Percentiles rank a stretch among this genome's conserved stretches.
Evolutionary conservation across 1,140 invertebrate species (phyloP).

Genomic region (Ceratitis capitata): DNA sequence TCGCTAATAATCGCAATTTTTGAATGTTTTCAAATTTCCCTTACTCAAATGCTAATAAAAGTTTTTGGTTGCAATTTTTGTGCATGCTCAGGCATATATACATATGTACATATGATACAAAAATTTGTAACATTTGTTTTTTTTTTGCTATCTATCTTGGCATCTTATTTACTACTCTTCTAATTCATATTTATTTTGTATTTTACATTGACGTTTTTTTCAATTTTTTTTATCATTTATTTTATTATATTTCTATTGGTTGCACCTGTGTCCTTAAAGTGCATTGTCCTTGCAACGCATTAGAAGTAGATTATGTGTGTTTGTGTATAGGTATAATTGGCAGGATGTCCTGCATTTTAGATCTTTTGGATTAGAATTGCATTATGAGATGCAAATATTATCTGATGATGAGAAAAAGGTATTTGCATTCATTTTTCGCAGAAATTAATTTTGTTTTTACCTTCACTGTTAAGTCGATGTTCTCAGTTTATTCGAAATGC

Average conservation of each 20-base stretch:
- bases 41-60: slow-evolving; percentile 36
- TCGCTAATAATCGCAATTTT: slow-evolving; percentile 24
- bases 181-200: not conserved
- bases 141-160: not conserved
- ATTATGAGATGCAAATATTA: not conserved
- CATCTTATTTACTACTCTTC: not conserved
- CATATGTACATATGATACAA: not conserved
- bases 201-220: not conserved
- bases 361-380: slow-evolving; percentile 24
- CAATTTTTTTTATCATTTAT: not conserved
- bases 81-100: not conserved
- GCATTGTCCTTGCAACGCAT: slow-evolving; percentile 5
- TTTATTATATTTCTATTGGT: not conserved
- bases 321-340: not conserved
- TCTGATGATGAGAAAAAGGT: slow-evolving; percentile 11
- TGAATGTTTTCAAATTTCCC: not conserved
- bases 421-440: not conserved
- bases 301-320: not conserved
- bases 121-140: not conserved
- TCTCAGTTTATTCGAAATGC: no score
- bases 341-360: slow-evolving; percentile 23
- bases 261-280: not conserved
- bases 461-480: no score
- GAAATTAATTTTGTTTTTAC: no score
- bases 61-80: slow-evolving; percentile 40